These are phyloP conservation scores for Oryctes rhinoceros DNA, from an alignment of 1,140 invertebrate genomes.

Conservation along the genomic window DNA sequence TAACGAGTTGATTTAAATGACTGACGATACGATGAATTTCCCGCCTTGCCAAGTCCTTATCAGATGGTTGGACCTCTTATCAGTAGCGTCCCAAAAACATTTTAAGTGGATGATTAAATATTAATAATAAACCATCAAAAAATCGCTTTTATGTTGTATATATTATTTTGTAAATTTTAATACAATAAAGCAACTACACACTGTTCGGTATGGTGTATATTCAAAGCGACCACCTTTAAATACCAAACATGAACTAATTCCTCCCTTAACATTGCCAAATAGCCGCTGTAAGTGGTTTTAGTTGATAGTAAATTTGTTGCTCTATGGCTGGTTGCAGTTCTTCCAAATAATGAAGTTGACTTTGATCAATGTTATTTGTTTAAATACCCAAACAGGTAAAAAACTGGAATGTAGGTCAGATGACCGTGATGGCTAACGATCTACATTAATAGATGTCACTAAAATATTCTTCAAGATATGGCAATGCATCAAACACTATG, in stretches of 20 bases:
- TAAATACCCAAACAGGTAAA: conserved; percentile 22
- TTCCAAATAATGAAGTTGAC: conserved; percentile 21
- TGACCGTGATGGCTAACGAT: conserved; percentile 34
- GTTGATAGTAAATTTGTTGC: conserved; percentile 17
- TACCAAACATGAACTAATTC: neutral
- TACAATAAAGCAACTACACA: neutral
- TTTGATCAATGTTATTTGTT: conserved; percentile 8
- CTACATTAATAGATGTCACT: neutral
- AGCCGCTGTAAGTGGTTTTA: neutral
- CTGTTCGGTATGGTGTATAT: neutral
- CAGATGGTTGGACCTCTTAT: no score
- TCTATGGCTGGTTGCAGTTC: conserved; percentile 12
- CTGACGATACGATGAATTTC: no score
- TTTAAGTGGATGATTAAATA: no score
- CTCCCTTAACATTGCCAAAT: no score
- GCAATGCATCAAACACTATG: conserved; percentile 24
- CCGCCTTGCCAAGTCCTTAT: no score
- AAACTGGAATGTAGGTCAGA: conserved; percentile 17
- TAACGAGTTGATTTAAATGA: no score
- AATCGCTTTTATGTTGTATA: no score
- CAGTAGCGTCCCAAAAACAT: no score
- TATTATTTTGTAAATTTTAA: neutral
- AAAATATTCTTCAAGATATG: conserved; percentile 27
- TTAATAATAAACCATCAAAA: no score
- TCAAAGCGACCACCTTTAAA: conserved; percentile 3